Base-by-base conservation (phyloP, 2,888 invertebrate genomes). In the Glaucopsyche alexis region DNA sequence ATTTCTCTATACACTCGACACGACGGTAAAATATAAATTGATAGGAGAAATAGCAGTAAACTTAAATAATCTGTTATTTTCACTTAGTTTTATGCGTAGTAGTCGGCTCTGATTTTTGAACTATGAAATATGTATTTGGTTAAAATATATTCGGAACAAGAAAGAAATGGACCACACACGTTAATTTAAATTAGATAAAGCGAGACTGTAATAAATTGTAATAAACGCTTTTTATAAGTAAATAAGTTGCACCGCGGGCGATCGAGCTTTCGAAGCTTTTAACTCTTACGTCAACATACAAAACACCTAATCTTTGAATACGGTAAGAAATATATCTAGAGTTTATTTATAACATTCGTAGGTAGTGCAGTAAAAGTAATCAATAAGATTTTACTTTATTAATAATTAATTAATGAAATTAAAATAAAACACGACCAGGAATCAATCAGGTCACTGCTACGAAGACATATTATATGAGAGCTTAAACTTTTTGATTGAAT, bases 201-300 rank as follows among this genome's bases (percentile, higher is more conserved):
- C 47, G 69, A 45, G 14, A 14, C 69, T 14, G 14, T 49, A 49
- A 69, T 69, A 69, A 69, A 69, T 69, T 69, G 69, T 69, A 69
- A 69, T 69, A 69, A 69, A 69, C 69, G 29, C 49, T 49, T 47
- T 47, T 69, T 47, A 49, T 29, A 69, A 69, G 85, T 84, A 82
- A 83, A 82, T 81, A 82, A 80, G 80, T 79, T 79, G 81, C 90
- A 86, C 91, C 84, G 88, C 90, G 85, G 91, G 90, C 87, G 88
- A 86, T 83, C 88, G 83, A 86, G 85, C 82, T 84, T 85, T 87
- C 84, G 82, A 87, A 87, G 83, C 84, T 85, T 89, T 87, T 90
- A 90, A 90, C 84, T 91, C 88, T 89, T 88, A 55, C 29, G 60
- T 29, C 13, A 29, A 60, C 29, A 38, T 7, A 29, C 2, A 29